Evolutionary conservation across 2,888 invertebrate genomes (phyloP), one percentile per base, ranked within the genome.

Genomic region (Mactromeris polynyma): DNA sequence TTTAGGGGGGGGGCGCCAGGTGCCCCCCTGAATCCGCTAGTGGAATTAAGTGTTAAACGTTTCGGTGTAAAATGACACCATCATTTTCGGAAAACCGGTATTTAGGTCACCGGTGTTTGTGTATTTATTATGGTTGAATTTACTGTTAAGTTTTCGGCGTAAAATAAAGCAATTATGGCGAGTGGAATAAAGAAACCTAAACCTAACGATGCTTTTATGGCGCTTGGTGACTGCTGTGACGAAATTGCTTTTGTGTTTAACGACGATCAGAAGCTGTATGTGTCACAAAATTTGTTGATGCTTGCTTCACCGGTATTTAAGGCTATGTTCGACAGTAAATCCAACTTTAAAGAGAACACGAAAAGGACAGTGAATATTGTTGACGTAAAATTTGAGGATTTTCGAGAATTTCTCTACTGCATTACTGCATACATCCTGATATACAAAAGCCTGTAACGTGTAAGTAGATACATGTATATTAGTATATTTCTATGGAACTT

Each of bases 391-490:
- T 83, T 69, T 11, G 69, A 83, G 2, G 69, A 69, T 42, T 40
- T 83, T 31, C 69, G 38, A 9, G 69, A 40, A 7, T 69, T 83
- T 42, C 17, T 83, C 11, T 3, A 21, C 1, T 83, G n/a, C n/a
- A n/a, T n/a, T n/a, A n/a, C n/a, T n/a, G 83, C 42, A 31, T 83
- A 17, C 83, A 83, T 83, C 83, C 83, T 14, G 21, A 54, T 21
- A 33, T 36, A 11, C 81, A 81, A 38, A 81, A 81, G 26, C 69
- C 40, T 69, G 69, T 82, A 1, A 42, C 21, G 0, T n/a, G 82
- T 82, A 82, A 69, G 82, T 40, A n/a, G n/a, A n/a, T n/a, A n/a
- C n/a, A n/a, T n/a, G n/a, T n/a, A n/a, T n/a, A n/a, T n/a, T n/a
- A n/a, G n/a, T n/a, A n/a, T n/a, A n/a, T n/a, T n/a, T n/a, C n/a